Conservation (phyloP, 1,140 invertebrate species). For the Ips typographus region DNA sequence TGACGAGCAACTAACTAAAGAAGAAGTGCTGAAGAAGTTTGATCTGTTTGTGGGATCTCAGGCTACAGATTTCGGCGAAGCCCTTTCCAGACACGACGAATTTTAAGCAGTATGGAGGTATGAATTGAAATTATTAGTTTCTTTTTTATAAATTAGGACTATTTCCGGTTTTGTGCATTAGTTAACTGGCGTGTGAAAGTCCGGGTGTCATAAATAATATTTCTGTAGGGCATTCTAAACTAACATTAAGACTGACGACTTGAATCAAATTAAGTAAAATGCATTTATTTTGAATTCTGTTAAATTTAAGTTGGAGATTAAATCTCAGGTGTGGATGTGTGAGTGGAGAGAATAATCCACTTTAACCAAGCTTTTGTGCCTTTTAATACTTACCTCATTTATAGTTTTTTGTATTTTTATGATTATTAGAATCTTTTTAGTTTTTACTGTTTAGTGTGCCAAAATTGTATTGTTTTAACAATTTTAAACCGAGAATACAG, state of each 20-base stretch:
- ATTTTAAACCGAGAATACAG: no score
- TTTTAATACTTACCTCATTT: background rate
- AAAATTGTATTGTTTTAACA: no score
- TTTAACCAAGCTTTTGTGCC: background rate
- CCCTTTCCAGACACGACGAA: constrained; percentile 90
- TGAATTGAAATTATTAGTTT: background rate
- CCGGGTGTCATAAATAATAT: background rate
- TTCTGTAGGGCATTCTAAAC: background rate
- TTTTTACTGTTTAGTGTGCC: no score
- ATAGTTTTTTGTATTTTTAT: background rate
- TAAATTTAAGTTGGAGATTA: background rate
- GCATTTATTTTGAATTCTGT: background rate
- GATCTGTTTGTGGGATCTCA: constrained; percentile 98
- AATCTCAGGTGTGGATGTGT: background rate
- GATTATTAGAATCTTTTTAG: background rate
- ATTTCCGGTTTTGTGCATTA: background rate
- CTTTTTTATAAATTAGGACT: background rate
- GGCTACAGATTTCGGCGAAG: constrained; percentile 98
- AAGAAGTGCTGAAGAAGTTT: constrained; percentile 93
- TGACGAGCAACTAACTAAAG: constrained; percentile 87
- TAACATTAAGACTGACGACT: background rate
- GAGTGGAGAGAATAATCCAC: background rate
- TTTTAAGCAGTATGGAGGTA: constrained; percentile 59
- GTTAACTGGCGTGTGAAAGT: no score
- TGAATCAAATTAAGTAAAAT: background rate